Base-by-base conservation (phyloP, 30 jellyfish, hydroid and myxozoan genomes). In the Aurelia aurita complex sp. Pacific region DNA sequence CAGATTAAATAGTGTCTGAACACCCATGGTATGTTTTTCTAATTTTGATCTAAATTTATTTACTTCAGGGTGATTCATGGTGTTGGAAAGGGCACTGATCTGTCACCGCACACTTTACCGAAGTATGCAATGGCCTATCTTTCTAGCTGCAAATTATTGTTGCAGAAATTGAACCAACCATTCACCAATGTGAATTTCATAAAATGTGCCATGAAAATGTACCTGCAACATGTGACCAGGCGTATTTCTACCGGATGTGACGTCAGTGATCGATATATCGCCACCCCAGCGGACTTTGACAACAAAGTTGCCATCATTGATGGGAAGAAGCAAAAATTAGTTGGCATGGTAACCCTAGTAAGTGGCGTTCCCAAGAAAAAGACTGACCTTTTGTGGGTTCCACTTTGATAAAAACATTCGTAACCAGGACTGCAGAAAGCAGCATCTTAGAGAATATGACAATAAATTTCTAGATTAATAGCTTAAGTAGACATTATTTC, bases 191-290 rank as follows among this genome's bases (percentile, higher is more conserved):
- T 61, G 50, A 68, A 73, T 50, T 83, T 83, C 43, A 34, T 23
- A 4, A 40, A 12, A 29, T 83, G 40, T 42, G 80, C 62, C 23
- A 71, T 33, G 50, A 19, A 36, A 23, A 71, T 83, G 92, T 14
- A 3, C 23, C 7, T 69, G 73, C 73, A 43, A 3, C 92, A 83
- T 70, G 73, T 83, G 15, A 72, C 40, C 60, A 71, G 92, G 36
- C 81, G 68, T 2, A 83, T 83, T 38, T 64, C 92, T 17, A 46
- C 74, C 19, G 92, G 92, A 46, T 83, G 92, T 62, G 81, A 67
- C 33, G 33, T 38, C 17, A 23, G 18, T 15, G 85, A 46, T 34
- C 34, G 92, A 23, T 73, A 33, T 62, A 60, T 83, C 10, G 92
- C 85, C 13, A 83, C 73, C 46, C 85, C 92, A 34, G 92, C 92